Conservation (phyloP, 2,113 vertebrate species). For the Hippocampus mohnikei region DNA sequence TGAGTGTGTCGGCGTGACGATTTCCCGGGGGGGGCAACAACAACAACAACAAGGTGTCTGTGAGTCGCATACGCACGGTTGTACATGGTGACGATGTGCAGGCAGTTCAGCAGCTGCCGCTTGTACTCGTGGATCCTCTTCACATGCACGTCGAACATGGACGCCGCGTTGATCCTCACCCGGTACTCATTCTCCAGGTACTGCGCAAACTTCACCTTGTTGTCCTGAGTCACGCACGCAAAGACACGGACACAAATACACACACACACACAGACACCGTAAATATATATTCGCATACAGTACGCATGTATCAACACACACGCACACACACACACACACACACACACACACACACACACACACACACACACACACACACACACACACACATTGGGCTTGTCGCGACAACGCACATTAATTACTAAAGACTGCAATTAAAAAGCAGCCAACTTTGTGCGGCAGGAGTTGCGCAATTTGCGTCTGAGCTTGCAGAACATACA, state of each 20-base stretch:
- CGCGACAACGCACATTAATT: no score
- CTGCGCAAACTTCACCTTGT: constrained; percentile 89
- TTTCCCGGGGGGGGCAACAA: not conserved
- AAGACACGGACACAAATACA: not conserved
- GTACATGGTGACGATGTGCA: constrained; percentile 92
- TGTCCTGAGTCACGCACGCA: constrained; percentile 75
- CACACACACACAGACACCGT: no score
- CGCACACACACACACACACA: no score
- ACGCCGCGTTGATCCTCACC: constrained; percentile 87
- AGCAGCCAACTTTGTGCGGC: not conserved
- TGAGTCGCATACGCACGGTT: constrained; percentile 79
- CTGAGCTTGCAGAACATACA: not conserved
- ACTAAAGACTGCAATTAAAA: no score
- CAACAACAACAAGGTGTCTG: not conserved
- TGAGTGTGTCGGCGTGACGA: not conserved
- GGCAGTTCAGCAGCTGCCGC: constrained; percentile 92
- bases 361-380: no score
- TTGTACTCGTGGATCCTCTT: constrained; percentile 98
- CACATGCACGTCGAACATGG: constrained; percentile 96
- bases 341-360: no score
- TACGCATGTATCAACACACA: no score
- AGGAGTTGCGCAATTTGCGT: not conserved
- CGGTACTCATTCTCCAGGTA: constrained; percentile 88
- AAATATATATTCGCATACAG: no score
- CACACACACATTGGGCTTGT: no score